phyloP scores from a whole-genome alignment of 53 echinoderm and acorn worm genomes.

The Echinarachnius parma region DNA sequence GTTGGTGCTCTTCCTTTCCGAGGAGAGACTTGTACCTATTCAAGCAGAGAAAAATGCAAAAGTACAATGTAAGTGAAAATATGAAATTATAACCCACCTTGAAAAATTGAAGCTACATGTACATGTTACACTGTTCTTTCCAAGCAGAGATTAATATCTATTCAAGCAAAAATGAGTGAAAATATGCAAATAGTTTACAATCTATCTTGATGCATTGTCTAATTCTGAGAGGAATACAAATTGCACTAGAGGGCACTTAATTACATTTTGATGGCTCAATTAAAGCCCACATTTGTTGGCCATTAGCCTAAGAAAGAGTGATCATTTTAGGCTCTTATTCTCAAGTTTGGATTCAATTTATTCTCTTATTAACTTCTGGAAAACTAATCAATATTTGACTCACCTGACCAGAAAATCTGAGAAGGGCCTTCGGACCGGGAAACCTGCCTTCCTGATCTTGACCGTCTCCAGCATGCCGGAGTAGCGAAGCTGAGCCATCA shows the following conservation, averaged over 20 bases:
- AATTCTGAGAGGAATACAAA: too few relatives aligned
- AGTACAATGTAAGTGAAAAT: neutral
- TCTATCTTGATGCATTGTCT: too few relatives aligned
- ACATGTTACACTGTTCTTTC: too few relatives aligned
- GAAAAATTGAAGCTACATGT: neutral
- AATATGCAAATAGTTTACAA: too few relatives aligned
- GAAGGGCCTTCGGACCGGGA: conserved; percentile 84
- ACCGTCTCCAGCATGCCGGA: conserved; percentile 99
- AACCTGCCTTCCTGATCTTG: conserved; percentile 95
- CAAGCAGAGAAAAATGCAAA: neutral
- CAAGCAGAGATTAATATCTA: too few relatives aligned
- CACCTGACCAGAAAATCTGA: conserved; percentile 78
- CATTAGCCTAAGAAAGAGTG: too few relatives aligned
- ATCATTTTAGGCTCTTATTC: too few relatives aligned
- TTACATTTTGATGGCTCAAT: too few relatives aligned
- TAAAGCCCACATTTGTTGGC: too few relatives aligned
- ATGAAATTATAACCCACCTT: neutral
- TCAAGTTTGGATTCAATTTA: too few relatives aligned
- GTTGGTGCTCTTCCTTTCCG: conserved; percentile 34
- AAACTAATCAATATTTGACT: conserved; percentile 2
- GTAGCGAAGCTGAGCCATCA: conserved; percentile 91
- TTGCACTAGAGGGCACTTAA: too few relatives aligned
- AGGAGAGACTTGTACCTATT: conserved; percentile 79
- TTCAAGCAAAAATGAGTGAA: too few relatives aligned
- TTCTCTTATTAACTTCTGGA: neutral